phyloP scores from a whole-genome alignment of 2,113 vertebrate species.

The Dicentrarchus labrax region DNA sequence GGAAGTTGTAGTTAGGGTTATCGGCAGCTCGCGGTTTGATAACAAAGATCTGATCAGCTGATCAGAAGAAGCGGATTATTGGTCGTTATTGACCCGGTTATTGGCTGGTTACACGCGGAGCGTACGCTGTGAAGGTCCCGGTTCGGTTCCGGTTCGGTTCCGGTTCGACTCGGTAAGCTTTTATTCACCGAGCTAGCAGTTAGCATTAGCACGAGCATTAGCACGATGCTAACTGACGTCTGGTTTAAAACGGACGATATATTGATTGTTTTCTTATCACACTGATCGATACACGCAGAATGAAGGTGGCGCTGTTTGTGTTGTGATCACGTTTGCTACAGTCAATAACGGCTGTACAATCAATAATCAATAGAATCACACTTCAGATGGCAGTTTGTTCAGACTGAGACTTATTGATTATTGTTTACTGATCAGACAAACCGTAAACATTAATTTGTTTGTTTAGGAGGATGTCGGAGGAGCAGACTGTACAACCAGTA shows the following conservation, averaged over 20 bases:
- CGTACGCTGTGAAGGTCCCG: not conserved
- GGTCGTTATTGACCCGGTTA: not conserved
- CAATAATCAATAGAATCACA: too few relatives aligned
- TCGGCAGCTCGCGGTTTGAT: not conserved
- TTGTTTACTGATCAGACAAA: not conserved
- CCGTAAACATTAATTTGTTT: too few relatives aligned
- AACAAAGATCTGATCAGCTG: conserved; percentile 4
- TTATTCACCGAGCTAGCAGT: not conserved
- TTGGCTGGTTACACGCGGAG: too few relatives aligned
- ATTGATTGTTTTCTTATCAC: not conserved
- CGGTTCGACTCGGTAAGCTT: conserved; percentile 35
- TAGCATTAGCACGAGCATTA: conserved; percentile 22
- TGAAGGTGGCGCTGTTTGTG: not conserved
- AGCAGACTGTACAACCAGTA: too few relatives aligned
- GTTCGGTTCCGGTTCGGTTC: not conserved
- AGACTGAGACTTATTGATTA: too few relatives aligned
- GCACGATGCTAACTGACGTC: not conserved
- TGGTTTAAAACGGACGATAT: not conserved
- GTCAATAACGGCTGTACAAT: too few relatives aligned
- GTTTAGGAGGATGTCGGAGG: too few relatives aligned
- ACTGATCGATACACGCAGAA: too few relatives aligned
- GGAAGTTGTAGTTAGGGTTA: conserved; percentile 49
- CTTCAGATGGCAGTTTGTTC: too few relatives aligned
- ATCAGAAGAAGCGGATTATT: not conserved
- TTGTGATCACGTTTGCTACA: not conserved